Evolutionary conservation across 1,140 invertebrate species (phyloP).

Genomic region (Apis laboriosa): DNA sequence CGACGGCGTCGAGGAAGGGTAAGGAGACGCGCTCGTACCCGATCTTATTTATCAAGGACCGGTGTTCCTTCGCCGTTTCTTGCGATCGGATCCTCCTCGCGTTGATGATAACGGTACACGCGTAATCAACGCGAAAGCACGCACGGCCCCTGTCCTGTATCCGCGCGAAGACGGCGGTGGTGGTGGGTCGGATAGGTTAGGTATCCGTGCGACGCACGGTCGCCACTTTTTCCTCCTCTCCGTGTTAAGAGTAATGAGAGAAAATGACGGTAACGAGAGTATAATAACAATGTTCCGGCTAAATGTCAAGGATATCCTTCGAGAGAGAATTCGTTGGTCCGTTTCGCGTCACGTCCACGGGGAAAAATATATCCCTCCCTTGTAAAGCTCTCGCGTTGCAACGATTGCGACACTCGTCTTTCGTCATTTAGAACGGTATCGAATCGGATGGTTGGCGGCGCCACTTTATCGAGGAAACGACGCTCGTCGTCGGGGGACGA

Average conservation of each 20-base stretch:
- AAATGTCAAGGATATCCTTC: constrained; percentile 45
- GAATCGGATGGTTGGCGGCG: constrained; percentile 15
- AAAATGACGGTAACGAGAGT: constrained; percentile 37
- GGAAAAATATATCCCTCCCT: constrained; percentile 2
- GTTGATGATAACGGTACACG: constrained; percentile 64
- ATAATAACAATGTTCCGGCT: constrained; percentile 18
- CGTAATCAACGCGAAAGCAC: constrained; percentile 19
- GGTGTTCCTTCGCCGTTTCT: constrained; percentile 45
- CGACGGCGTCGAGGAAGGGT: constrained; percentile 20
- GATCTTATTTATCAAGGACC: constrained; percentile 59
- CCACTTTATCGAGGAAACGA: constrained; percentile 15
- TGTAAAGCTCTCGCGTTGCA: not conserved
- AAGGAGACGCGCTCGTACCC: constrained; percentile 14
- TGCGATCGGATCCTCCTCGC: constrained; percentile 48
- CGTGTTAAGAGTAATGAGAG: constrained; percentile 19
- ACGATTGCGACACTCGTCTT: constrained; percentile 25
- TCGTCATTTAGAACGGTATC: constrained; percentile 15
- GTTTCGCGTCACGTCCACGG: constrained; percentile 7
- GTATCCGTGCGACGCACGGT: not conserved
- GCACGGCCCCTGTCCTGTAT: constrained; percentile 24
- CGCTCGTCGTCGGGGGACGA: not conserved
- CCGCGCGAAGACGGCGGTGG: not conserved
- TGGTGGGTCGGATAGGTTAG: not conserved
- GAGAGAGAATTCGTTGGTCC: constrained; percentile 16
- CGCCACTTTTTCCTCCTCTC: not conserved